phyloP scores from a whole-genome alignment of 2,888 invertebrate genomes.

The Eupithecia dodoneata region DNA sequence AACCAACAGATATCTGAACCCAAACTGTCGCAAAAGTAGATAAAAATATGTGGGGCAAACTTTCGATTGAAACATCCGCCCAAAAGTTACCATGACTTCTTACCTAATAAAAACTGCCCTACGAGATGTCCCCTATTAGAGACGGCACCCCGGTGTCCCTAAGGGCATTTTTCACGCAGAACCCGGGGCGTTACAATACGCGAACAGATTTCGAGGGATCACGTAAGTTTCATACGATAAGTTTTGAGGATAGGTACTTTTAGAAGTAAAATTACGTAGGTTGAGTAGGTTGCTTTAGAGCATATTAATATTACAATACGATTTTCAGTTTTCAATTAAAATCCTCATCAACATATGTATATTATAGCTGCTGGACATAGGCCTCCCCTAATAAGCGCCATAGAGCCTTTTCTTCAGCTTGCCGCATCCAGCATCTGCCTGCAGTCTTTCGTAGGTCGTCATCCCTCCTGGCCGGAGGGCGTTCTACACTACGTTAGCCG shows the following conservation, averaged over 20 bases:
- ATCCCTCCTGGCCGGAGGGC: too few relatives aligned
- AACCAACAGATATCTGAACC: not conserved
- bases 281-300: not conserved
- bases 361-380: too few relatives aligned
- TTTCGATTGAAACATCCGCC: slow-evolving; percentile 36
- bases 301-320: not conserved
- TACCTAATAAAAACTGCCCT: slow-evolving; percentile 33
- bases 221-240: not conserved
- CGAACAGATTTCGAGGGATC: slow-evolving; percentile 32
- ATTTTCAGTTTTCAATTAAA: not conserved
- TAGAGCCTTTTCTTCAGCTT: too few relatives aligned
- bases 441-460: too few relatives aligned
- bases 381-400: too few relatives aligned
- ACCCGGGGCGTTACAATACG: slow-evolving; percentile 42
- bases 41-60: slow-evolving; percentile 31
- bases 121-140: slow-evolving; percentile 36
- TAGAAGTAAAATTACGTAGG: not conserved
- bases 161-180: slow-evolving; percentile 41
- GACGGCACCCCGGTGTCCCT: slow-evolving; percentile 33
- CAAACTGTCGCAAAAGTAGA: slow-evolving; percentile 22
- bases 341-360: too few relatives aligned
- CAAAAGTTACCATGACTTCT: slow-evolving; percentile 29
- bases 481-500: too few relatives aligned
- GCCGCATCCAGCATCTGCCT: too few relatives aligned
- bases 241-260: not conserved